phyloP scores from a whole-genome alignment of 2,113 vertebrate genomes.

The Gavialis gangeticus region DNA sequence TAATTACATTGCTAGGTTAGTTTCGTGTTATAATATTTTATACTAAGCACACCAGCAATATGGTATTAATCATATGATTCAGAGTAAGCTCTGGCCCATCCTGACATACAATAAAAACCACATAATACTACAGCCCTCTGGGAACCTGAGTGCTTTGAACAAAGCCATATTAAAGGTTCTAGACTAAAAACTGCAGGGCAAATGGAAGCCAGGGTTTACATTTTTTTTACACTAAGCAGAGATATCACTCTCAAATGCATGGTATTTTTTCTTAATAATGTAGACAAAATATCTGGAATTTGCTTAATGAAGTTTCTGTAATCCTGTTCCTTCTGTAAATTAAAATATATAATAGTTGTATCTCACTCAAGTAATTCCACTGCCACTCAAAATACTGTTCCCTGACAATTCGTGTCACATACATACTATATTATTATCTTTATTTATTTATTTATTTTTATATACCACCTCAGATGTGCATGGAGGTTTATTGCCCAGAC shows the following conservation, averaged over 20 bases:
- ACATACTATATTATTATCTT: neutral
- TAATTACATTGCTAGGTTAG: neutral
- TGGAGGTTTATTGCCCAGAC: neutral
- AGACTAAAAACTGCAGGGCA: neutral
- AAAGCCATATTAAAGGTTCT: neutral
- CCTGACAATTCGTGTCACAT: neutral
- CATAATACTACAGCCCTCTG: neutral
- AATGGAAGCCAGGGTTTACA: neutral
- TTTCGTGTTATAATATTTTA: neutral
- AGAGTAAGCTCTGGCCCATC: rapidly evolving
- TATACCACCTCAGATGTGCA: rapidly evolving
- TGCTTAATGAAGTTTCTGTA: neutral
- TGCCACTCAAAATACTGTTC: neutral
- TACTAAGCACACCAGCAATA: rapidly evolving
- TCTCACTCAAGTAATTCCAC: neutral
- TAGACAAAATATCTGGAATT: neutral
- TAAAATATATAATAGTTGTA: neutral
- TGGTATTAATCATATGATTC: neutral
- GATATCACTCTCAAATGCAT: neutral
- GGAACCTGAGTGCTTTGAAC: neutral
- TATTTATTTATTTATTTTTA: neutral
- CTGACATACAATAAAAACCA: rapidly evolving
- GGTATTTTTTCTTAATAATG: neutral
- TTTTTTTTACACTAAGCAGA: neutral
- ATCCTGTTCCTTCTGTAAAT: neutral